Evolutionary conservation across 1,140 invertebrate species (phyloP).

Genomic region (Campoletis sonorensis): DNA sequence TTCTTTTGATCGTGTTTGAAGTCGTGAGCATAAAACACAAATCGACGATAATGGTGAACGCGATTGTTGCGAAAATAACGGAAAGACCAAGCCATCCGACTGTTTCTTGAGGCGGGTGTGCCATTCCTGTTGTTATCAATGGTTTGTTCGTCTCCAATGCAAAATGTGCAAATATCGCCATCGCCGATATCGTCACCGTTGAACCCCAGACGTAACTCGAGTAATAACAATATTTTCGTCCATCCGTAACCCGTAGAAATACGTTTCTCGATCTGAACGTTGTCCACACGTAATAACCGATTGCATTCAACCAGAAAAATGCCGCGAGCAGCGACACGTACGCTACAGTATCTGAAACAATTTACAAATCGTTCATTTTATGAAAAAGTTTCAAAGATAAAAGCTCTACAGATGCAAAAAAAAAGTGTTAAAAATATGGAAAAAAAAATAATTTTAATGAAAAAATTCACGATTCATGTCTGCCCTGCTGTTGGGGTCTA

Average conservation of each 20-base stretch:
- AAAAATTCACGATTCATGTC: too few relatives aligned
- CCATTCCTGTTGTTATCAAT: constrained; percentile 58
- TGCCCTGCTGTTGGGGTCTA: too few relatives aligned
- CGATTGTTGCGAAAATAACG: constrained; percentile 87
- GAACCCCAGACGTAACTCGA: constrained; percentile 87
- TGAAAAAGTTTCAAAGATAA: too few relatives aligned
- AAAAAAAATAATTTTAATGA: too few relatives aligned
- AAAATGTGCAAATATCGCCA: constrained; percentile 88
- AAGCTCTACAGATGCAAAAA: too few relatives aligned
- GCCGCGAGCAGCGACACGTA: constrained; percentile 85
- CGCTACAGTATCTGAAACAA: constrained; percentile 83
- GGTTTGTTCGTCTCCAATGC: constrained; percentile 83
- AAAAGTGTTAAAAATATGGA: too few relatives aligned
- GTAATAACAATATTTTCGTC: constrained; percentile 90
- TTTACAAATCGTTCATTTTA: constrained; percentile 52
- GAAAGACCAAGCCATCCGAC: constrained; percentile 87
- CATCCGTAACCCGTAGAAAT: constrained; percentile 88
- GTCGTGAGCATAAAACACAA: constrained; percentile 88
- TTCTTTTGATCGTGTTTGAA: constrained; percentile 85
- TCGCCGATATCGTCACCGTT: constrained; percentile 81
- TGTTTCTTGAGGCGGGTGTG: constrained; percentile 67
- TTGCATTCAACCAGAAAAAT: constrained; percentile 90
- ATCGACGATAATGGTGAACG: constrained; percentile 86
- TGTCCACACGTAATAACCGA: constrained; percentile 91
- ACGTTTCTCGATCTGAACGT: constrained; percentile 90